Percentiles rank a stretch among this genome's conserved stretches.
Evolutionary conservation across 2,797 vertebrate species (phyloP).

Genomic region (Pampus argenteus): DNA sequence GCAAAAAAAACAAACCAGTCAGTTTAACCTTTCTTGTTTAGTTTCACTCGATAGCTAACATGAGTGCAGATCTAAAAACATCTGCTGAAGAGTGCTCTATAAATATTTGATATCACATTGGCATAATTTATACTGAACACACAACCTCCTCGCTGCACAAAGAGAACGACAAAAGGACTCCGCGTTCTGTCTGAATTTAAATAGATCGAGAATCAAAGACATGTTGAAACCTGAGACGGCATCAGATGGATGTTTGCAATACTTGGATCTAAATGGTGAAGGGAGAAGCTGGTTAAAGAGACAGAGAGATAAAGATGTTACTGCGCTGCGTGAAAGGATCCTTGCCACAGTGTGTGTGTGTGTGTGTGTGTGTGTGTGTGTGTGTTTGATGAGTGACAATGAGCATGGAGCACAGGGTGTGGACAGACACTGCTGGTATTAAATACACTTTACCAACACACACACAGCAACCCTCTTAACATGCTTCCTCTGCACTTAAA

Average conservation of each 20-base stretch:
- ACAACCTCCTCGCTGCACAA: neutral
- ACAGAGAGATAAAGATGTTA: constrained; percentile 19
- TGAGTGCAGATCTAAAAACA: neutral
- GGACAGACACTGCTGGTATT: constrained; percentile 54
- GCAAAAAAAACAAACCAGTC: neutral
- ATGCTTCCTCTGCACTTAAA: constrained; percentile 74
- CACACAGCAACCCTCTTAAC: constrained; percentile 59
- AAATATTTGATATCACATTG: neutral
- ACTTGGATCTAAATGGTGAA: constrained; percentile 5
- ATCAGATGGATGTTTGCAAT: neutral
- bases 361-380: constrained; percentile 21
- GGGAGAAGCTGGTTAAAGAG: constrained; percentile 2
- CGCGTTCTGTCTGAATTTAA: neutral
- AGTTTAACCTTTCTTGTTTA: neutral
- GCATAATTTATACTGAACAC: neutral
- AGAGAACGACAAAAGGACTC: neutral
- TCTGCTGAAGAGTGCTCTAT: neutral
- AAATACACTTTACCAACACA: constrained; percentile 55
- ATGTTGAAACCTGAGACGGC: neutral
- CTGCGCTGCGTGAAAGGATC: constrained; percentile 27
- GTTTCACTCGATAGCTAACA: neutral
- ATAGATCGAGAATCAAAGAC: neutral
- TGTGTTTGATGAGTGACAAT: constrained; percentile 61
- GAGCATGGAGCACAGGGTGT: constrained; percentile 50
- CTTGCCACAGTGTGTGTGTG: constrained; percentile 7